Conservation (phyloP, 2,888 invertebrate genomes). For the Conops quadrifasciatus region DNA sequence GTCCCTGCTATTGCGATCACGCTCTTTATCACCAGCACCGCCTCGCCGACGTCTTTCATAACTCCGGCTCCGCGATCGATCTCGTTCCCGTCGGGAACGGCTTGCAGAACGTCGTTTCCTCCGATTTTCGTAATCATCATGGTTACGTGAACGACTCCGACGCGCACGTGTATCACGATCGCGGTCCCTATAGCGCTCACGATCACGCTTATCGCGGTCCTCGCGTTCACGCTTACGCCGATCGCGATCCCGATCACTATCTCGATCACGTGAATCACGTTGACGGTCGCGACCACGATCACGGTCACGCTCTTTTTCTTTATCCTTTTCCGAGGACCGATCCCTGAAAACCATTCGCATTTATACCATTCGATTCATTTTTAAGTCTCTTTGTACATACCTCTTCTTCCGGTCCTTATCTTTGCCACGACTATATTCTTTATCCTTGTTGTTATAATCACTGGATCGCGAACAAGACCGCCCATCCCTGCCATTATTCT, state of each 20-base stretch:
- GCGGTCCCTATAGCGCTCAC: conserved; percentile 58
- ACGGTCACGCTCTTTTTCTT: conserved; percentile 32
- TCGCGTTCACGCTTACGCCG: conserved; percentile 64
- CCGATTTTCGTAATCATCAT: conserved; percentile 57
- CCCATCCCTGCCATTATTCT: conserved; percentile 40
- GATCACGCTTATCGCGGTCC: conserved; percentile 50
- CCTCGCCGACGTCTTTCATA: conserved; percentile 43
- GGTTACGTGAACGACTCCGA: conserved; percentile 65
- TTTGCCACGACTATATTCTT: conserved; percentile 49
- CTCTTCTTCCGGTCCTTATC: conserved; percentile 48
- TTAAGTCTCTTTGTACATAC: no score
- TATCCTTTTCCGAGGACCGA: conserved; percentile 36
- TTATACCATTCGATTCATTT: no score
- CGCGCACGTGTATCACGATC: conserved; percentile 67
- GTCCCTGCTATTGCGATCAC: conserved; percentile 62
- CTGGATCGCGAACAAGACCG: conserved; percentile 51
- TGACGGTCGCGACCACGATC: conserved; percentile 36
- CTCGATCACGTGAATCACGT: conserved; percentile 41
- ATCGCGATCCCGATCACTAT: conserved; percentile 58
- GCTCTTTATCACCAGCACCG: conserved; percentile 64
- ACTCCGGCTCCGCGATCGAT: conserved; percentile 63
- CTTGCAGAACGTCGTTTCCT: conserved; percentile 55
- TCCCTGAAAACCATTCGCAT: no score
- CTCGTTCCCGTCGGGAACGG: conserved; percentile 54
- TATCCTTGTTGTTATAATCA: conserved; percentile 48